These are phyloP conservation scores for Sericinus montela DNA, from an alignment of 2,888 invertebrate species.

Conservation along the genomic window DNA sequence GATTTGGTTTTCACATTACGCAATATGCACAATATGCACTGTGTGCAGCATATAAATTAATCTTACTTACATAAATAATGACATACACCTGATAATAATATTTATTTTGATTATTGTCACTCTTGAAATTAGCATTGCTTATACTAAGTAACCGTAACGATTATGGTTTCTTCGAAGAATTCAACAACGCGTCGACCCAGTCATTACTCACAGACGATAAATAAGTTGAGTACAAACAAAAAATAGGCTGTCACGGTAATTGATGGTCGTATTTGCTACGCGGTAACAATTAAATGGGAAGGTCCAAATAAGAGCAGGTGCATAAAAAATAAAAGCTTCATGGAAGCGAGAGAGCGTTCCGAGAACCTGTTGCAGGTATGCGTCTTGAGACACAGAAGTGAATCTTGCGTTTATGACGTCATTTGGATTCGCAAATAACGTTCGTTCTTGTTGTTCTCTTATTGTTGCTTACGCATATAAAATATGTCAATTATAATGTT, in stretches of 20 bases:
- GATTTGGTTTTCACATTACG: no score
- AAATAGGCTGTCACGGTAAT: conserved; percentile 51
- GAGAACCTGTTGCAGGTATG: conserved; percentile 48
- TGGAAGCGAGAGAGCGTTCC: conserved; percentile 55
- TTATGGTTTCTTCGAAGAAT: conserved; percentile 1
- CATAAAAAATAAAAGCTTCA: conserved; percentile 46
- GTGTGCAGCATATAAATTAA: no score
- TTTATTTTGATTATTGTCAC: no score
- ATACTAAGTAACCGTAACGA: not conserved
- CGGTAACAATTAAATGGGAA: conserved; percentile 50
- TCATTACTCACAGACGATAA: conserved; percentile 27
- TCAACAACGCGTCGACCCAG: conserved; percentile 22
- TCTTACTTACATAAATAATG: no score
- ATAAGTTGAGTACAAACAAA: conserved; percentile 26
- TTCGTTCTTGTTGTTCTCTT: not conserved
- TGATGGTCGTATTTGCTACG: conserved; percentile 52
- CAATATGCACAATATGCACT: no score
- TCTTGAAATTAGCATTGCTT: not conserved
- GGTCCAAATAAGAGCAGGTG: conserved; percentile 61
- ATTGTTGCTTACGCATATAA: no score
- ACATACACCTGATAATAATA: no score
- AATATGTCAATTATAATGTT: no score
- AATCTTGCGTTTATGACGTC: conserved; percentile 51
- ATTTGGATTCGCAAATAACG: conserved; percentile 32
- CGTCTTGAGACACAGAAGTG: conserved; percentile 29